Conservation (phyloP, 1,140 invertebrate species). For the Ceratoteleas bidentatus region DNA sequence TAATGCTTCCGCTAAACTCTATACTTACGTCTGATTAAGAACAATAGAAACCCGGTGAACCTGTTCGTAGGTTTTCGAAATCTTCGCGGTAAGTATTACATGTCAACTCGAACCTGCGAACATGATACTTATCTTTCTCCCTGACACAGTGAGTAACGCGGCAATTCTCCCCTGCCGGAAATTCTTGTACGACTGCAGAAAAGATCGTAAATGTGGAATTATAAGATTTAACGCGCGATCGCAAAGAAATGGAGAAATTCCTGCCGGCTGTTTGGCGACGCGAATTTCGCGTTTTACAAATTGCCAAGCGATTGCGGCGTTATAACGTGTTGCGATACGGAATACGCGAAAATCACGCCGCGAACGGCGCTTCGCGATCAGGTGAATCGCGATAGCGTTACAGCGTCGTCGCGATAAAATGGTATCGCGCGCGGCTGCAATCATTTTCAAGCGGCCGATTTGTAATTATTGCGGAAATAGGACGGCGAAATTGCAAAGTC, state of each 20-base stretch:
- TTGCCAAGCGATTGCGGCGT: no score
- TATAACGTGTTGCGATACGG: no score
- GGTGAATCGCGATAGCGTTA: no score
- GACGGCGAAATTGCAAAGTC: no score
- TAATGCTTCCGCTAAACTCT: slow-evolving; percentile 35
- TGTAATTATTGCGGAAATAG: no score
- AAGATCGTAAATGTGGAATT: slow-evolving; percentile 39
- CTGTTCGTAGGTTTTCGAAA: slow-evolving; percentile 56
- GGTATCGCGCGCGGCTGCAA: no score
- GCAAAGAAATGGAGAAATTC: slow-evolving; percentile 23
- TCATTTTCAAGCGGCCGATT: no score
- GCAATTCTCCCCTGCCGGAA: slow-evolving; percentile 54
- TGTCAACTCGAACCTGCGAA: slow-evolving; percentile 57
- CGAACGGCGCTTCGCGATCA: no score
- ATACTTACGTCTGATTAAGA: slow-evolving; percentile 51
- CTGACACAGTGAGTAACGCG: slow-evolving; percentile 53
- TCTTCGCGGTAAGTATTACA: slow-evolving; percentile 54
- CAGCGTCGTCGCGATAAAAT: no score
- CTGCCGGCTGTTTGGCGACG: slow-evolving; percentile 8
- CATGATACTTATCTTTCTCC: slow-evolving; percentile 56
- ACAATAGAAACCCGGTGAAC: slow-evolving; percentile 57
- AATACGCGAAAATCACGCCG: no score
- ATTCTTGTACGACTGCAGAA: slow-evolving; percentile 48
- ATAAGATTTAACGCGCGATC: slow-evolving; percentile 31
- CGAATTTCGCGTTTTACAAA: background rate